Conservation (phyloP, 1,140 invertebrate species). For the Pogonomyrmex barbatus region DNA sequence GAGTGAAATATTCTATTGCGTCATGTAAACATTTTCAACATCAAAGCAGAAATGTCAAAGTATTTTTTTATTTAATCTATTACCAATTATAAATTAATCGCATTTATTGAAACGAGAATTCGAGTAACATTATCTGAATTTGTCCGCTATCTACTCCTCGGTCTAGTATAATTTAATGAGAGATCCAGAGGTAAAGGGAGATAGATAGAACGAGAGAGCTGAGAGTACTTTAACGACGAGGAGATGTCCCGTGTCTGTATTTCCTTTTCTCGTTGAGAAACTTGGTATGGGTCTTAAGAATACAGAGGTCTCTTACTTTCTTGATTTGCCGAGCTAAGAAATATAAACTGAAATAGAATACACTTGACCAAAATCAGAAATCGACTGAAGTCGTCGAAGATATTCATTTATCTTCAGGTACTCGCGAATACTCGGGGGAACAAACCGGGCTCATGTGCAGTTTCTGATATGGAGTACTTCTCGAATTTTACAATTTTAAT, state of each 20-base stretch:
- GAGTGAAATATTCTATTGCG: not conserved
- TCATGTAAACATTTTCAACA: not conserved
- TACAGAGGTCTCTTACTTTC: slow-evolving; percentile 38
- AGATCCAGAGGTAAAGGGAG: slow-evolving; percentile 19
- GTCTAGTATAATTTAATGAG: slow-evolving; percentile 58
- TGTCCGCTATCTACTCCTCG: not conserved
- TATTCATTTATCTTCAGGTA: not conserved
- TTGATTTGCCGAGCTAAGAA: not conserved
- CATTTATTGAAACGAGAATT: not conserved
- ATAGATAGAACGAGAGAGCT: slow-evolving; percentile 41
- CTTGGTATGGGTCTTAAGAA: not conserved
- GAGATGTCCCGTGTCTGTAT: slow-evolving; percentile 49
- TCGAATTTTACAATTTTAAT: not conserved
- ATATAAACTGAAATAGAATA: slow-evolving; percentile 18
- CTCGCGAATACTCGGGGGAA: not conserved
- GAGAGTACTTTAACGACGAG: slow-evolving; percentile 52
- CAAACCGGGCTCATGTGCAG: not conserved
- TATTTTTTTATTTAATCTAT: not conserved
- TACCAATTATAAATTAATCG: not conserved
- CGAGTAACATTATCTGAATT: slow-evolving; percentile 29
- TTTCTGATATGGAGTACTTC: not conserved
- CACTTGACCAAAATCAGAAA: not conserved
- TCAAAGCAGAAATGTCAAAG: not conserved
- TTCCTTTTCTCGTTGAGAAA: slow-evolving; percentile 24
- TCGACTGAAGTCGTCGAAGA: not conserved